Conservation (phyloP, 2,888 invertebrate species). For the Archaeoteleia sp. region DNA sequence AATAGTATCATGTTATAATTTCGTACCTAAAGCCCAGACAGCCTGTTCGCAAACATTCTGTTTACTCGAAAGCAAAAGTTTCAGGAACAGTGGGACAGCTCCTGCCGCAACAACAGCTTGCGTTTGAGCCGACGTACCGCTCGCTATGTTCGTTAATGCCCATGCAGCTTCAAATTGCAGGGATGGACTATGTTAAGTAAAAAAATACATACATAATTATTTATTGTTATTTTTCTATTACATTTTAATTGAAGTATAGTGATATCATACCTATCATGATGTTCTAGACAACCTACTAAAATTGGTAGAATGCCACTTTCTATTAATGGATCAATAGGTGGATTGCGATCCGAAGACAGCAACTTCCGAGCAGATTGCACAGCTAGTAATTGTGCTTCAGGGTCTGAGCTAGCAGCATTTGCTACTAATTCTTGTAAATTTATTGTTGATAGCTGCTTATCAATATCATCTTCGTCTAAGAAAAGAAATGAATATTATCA, state of each 20-base stretch:
- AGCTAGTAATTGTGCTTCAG: constrained; percentile 89
- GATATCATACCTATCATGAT: constrained; percentile 81
- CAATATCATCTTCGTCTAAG: constrained; percentile 85
- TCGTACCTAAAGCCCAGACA: constrained; percentile 94
- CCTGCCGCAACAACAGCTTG: constrained; percentile 93
- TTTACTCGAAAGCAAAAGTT: constrained; percentile 92
- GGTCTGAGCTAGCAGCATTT: constrained; percentile 88
- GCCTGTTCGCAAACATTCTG: constrained; percentile 99
- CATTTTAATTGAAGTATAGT: not conserved
- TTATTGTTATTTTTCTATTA: constrained; percentile 4
- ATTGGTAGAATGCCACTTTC: constrained; percentile 95
- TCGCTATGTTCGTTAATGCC: constrained; percentile 98
- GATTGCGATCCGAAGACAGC: constrained; percentile 97
- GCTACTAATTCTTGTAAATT: constrained; percentile 89
- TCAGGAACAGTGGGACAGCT: constrained; percentile 96
- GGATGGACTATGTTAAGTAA: constrained; percentile 79
- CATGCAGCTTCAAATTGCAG: constrained; percentile 98
- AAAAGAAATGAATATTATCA: constrained; percentile 13
- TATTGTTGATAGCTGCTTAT: constrained; percentile 81
- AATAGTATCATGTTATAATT: too few species aligned
- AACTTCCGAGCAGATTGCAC: constrained; percentile 97
- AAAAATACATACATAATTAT: constrained; percentile 5
- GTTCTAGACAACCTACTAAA: constrained; percentile 91
- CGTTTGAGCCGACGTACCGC: constrained; percentile 95
- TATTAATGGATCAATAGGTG: constrained; percentile 97